These are phyloP conservation scores for Sitobion miscanthi DNA, from an alignment of 1,140 invertebrate species.

Conservation along the genomic window DNA sequence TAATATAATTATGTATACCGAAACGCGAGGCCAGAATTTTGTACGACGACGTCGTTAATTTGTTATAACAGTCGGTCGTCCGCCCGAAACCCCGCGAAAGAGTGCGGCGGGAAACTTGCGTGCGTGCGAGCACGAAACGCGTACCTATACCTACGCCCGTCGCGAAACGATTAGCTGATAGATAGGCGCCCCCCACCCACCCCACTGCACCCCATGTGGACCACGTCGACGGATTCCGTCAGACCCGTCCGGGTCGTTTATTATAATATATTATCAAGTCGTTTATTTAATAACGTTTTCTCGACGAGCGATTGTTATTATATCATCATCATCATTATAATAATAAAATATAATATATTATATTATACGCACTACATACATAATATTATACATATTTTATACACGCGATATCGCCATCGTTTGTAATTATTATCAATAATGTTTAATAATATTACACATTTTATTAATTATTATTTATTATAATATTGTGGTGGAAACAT, in stretches of 20 bases:
- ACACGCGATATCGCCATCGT: not conserved
- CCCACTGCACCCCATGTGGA: not conserved
- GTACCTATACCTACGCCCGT: not conserved
- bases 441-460: not conserved
- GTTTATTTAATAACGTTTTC: constrained; percentile 17
- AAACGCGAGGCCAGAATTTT: not conserved
- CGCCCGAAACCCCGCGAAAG: not conserved
- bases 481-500: not conserved
- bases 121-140: not conserved
- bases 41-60: not conserved
- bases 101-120: not conserved
- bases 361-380: not conserved
- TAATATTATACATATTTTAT: too few relatives aligned
- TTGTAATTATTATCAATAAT: not conserved
- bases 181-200: not conserved
- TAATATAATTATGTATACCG: not conserved
- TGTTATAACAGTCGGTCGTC: not conserved
- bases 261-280: constrained; percentile 10
- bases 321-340: not conserved
- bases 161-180: not conserved
- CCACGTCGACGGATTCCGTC: not conserved
- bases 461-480: constrained; percentile 4
- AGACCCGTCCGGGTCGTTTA: not conserved
- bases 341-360: not conserved
- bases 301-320: constrained; percentile 3